Evolutionary conservation across 2,888 invertebrate species (phyloP).

Genomic region (Incurvaria masculella): DNA sequence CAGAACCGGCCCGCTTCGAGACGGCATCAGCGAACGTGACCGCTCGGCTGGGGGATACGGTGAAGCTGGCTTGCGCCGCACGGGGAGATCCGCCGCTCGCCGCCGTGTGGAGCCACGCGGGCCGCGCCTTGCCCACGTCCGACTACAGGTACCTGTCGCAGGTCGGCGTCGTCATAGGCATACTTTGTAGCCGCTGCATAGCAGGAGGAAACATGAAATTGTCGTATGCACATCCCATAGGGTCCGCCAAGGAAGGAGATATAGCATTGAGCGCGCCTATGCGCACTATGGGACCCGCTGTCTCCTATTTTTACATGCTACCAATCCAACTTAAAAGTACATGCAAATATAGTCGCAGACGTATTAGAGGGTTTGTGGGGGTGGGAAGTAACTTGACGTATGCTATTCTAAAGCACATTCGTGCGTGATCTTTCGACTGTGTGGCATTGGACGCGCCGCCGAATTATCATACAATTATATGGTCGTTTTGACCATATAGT

Average conservation of each 20-base stretch:
- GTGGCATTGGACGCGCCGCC: conserved; percentile 1
- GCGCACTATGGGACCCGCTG: too few relatives aligned
- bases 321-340: conserved; percentile 1
- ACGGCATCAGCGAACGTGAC: conserved; percentile 72
- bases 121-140: conserved; percentile 64
- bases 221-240: too few relatives aligned
- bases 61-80: conserved; percentile 72
- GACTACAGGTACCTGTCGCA: conserved; percentile 51
- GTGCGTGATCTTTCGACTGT: not conserved
- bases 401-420: too few relatives aligned
- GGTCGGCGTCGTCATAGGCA: not conserved
- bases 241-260: not conserved
- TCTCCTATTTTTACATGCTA: too few relatives aligned
- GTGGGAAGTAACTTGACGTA: too few relatives aligned
- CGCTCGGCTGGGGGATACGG: conserved; percentile 71
- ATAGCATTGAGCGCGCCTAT: too few relatives aligned
- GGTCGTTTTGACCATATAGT: too few relatives aligned
- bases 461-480: too few relatives aligned
- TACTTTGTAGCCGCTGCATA: too few relatives aligned
- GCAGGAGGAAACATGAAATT: too few relatives aligned
- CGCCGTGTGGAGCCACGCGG: conserved; percentile 75
- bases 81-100: conserved; percentile 81
- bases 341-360: too few relatives aligned
- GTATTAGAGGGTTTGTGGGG: too few relatives aligned
- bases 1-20: conserved; percentile 78